Percentiles rank a stretch among this genome's conserved stretches.
Evolutionary conservation across 2,888 invertebrate species (phyloP).

Genomic region (Unio pictorum): DNA sequence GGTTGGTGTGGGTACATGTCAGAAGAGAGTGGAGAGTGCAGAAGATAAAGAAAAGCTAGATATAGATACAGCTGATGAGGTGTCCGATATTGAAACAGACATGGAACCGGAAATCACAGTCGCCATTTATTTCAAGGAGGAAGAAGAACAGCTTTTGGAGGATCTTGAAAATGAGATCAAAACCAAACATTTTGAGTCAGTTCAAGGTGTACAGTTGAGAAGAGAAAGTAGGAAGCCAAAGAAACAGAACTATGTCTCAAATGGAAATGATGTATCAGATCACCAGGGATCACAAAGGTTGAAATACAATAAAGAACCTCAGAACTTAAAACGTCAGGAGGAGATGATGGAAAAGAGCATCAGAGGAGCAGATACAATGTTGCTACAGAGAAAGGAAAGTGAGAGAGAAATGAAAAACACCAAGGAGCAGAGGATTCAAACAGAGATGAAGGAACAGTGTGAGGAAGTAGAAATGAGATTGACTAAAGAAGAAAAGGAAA

Average conservation of each 20-base stretch:
- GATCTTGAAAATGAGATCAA: conserved; percentile 3
- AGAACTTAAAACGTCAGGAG: conserved; percentile 1
- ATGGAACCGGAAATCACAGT: conserved; percentile 23
- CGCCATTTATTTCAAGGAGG: conserved; percentile 21
- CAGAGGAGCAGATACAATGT: conserved; percentile 8
- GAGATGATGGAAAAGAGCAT: conserved; percentile 6
- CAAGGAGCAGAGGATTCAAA: conserved; percentile 11
- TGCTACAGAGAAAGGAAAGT: conserved; percentile 15
- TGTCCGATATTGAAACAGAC: conserved; percentile 40
- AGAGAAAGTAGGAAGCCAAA: conserved; percentile 24
- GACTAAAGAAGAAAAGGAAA: conserved; percentile 15
- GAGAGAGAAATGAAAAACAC: conserved; percentile 10
- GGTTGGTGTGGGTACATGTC: not conserved
- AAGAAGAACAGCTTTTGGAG: conserved; percentile 1
- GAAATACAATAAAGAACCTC: not conserved
- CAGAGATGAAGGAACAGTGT: conserved; percentile 12
- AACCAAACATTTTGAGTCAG: not conserved
- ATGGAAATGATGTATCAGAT: conserved; percentile 15
- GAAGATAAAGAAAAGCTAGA: conserved; percentile 1
- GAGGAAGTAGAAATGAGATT: conserved; percentile 18
- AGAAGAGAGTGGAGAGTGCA: not conserved
- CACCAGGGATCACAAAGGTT: conserved; percentile 8
- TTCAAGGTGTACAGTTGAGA: not conserved
- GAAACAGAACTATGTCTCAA: conserved; percentile 1
- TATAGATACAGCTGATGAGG: conserved; percentile 37